Base-by-base conservation (phyloP, 2,888 invertebrate genomes). In the Steromphala cineraria region DNA sequence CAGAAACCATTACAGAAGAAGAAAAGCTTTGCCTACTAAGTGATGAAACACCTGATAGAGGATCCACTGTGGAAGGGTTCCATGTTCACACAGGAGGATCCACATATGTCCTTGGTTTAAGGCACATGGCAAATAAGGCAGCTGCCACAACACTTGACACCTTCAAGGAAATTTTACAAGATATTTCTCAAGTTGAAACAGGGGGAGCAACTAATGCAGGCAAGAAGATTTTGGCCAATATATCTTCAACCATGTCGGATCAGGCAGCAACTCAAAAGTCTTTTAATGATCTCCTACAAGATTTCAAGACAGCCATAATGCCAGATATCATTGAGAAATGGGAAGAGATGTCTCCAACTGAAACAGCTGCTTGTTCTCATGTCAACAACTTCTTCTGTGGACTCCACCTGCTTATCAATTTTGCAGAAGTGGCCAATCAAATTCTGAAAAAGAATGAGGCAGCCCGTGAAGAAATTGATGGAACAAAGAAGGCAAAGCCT, bases 321-420 rank as follows among this genome's bases (percentile, higher is more conserved):
- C 79, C 83, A 36, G 74, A 80, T 55, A 77, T 75, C 15, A 4
- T 79, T 0, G 78, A 82, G n/a, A 84, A 82, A 75, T 84, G 76
- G 55, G 28, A 80, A 24, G 21, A 79, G 17, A 78, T 84, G 19
- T 77, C 75, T 67, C 36, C 77, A 40, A 75, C 31, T 36, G 78
- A 80, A n/a, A 53, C 67, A 75, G 24, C 17, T 21, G 28, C 75
- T 62, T 40, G 55, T 8, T 52, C 67, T 36, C 79, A 56, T 13
- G 76, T 79, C n/a, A 77, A 53, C 24, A 83, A 81, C 53, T 83
- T 83, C 52, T 83, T 83, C n/a, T 83, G 81, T 78, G 83, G 79
- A 8, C 55, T 82, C 13, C 82, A 82, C 55, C 80, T 78, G 3
- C 75, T 82, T 36, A 80, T 82, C 2, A 80, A 83, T n/a, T 71